Percentiles rank a stretch among this genome's conserved stretches.
phyloP scores from a whole-genome alignment of 2,888 invertebrate genomes.

The Andrena flavipes region DNA sequence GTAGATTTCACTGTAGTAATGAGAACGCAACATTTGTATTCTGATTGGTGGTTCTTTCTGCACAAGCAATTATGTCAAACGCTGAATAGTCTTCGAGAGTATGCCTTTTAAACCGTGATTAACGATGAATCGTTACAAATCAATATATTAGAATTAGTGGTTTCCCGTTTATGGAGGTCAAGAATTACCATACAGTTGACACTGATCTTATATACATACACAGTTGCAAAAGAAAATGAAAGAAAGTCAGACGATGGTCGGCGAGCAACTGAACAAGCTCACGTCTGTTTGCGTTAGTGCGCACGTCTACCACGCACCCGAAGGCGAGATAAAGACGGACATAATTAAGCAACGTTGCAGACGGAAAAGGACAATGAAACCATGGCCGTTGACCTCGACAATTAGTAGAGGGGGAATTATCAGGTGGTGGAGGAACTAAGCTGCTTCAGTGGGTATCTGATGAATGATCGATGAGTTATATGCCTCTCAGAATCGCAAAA shows the following conservation, averaged over 20 bases:
- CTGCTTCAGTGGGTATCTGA: slow-evolving; percentile 53
- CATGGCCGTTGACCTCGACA: slow-evolving; percentile 73
- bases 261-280: slow-evolving; percentile 40
- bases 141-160: neutral
- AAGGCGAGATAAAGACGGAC: slow-evolving; percentile 24
- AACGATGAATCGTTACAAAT: too few species aligned
- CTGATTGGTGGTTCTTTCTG: too few species aligned
- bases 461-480: slow-evolving; percentile 66
- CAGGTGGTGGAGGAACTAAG: slow-evolving; percentile 49
- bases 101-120: too few species aligned
- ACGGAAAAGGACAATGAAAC: slow-evolving; percentile 63
- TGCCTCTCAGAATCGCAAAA: slow-evolving; percentile 53
- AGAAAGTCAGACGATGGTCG: slow-evolving; percentile 16
- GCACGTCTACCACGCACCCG: slow-evolving; percentile 35
- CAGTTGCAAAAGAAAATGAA: neutral
- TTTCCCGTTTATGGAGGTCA: neutral
- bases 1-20: too few species aligned
- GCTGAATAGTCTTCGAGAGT: too few species aligned
- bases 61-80: too few species aligned
- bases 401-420: slow-evolving; percentile 16
- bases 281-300: slow-evolving; percentile 7
- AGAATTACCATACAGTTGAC: slow-evolving; percentile 1
- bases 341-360: slow-evolving; percentile 35
- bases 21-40: too few species aligned
- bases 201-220: neutral